These are phyloP conservation scores for Cydia splendana DNA, from an alignment of 1,140 invertebrate species.

Conservation along the genomic window DNA sequence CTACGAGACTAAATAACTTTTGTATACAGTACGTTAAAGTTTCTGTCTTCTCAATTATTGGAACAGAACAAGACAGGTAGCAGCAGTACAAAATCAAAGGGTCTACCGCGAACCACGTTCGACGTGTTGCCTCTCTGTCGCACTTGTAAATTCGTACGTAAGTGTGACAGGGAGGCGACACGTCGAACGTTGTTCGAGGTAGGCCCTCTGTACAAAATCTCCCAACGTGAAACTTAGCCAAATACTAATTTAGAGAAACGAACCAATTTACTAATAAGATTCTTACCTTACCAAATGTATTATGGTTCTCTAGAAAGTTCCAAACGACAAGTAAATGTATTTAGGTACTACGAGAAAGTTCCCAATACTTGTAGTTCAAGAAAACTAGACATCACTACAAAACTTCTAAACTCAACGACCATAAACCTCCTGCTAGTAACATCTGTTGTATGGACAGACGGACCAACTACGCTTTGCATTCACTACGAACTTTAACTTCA, in stretches of 20 bases:
- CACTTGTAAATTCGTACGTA: no score
- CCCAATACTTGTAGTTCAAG: background rate
- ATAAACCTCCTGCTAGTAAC: slow-evolving; percentile 15
- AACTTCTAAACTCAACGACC: slow-evolving; percentile 12
- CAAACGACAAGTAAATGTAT: no score
- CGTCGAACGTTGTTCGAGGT: no score
- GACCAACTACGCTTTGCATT: background rate
- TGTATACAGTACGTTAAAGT: no score
- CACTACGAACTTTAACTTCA: background rate
- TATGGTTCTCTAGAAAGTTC: background rate
- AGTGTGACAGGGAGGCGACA: no score
- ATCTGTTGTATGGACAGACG: slow-evolving; percentile 31
- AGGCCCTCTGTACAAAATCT: background rate
- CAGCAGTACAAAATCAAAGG: background rate
- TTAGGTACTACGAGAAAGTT: background rate
- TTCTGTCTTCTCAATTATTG: background rate
- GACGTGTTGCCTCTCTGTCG: no score
- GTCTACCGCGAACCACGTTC: no score
- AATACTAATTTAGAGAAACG: background rate
- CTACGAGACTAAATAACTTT: no score
- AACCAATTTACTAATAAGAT: slow-evolving; percentile 6
- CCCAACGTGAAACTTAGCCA: background rate
- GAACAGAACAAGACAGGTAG: background rate
- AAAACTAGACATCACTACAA: slow-evolving; percentile 21
- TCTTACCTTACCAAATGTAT: slow-evolving; percentile 1